Base-by-base conservation (phyloP, 2,888 invertebrate genomes). In the Entomobrya proxima region DNA sequence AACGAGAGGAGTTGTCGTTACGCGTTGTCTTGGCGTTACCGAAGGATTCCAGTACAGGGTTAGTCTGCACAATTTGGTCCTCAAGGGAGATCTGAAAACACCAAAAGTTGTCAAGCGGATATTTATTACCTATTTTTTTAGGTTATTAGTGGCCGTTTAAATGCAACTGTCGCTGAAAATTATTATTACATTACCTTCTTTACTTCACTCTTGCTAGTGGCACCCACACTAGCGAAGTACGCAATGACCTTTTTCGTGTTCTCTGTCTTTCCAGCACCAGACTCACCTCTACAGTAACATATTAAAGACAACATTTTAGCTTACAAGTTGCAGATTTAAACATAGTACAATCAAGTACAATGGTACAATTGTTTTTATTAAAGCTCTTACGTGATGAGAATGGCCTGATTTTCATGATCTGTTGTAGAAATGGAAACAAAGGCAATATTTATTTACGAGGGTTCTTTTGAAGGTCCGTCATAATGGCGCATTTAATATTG, bases 171-270 rank as follows among this genome's bases (percentile, higher is more conserved):
- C 13, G n/a, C n/a, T n/a, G n/a, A n/a, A n/a, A n/a, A n/a, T n/a
- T n/a, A n/a, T n/a, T n/a, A n/a, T n/a, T n/a, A n/a, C n/a, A n/a
- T n/a, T n/a, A 88, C 89, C 86, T 88, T 95, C 92, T 94, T 93
- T 90, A 92, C 91, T 61, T 93, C 92, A 86, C 95, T 40, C 11
- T 1, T 21, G 5, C 9, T 9, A 9, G 37, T 96, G 87, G 97
- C 97, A 94, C 97, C 97, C 91, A 98, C 97, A 92, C 97, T 98
- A 93, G 98, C 98, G 94, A 99, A 99, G 95, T 99, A 99, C 93
- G 98, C 97, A 94, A 99, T 99, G 95, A 99, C 98, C 94, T 99
- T 99, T 95, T 99, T 99, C 94, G 99, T 99, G 96, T 99, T 99
- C 94, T 99, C 99, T 95, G 99, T 99, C 95, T 99, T 99, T 94